Evolutionary conservation across 1,140 invertebrate species (phyloP).

Genomic region (Drosophila burlai): DNA sequence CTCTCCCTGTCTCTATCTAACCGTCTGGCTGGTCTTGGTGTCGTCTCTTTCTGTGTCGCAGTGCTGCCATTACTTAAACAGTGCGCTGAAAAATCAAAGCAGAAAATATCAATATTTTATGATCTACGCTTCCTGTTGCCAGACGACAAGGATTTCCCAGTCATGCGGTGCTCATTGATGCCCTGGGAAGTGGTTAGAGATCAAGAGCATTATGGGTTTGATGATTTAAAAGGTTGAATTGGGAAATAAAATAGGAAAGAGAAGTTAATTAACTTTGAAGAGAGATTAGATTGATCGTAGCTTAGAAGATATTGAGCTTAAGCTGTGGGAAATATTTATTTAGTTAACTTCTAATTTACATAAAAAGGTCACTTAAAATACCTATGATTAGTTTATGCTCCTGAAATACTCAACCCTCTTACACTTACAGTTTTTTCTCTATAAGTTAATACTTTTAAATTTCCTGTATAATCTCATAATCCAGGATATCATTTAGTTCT

Average conservation of each 20-base stretch:
- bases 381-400: background rate
- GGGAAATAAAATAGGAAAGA: background rate
- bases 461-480: background rate
- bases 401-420: background rate
- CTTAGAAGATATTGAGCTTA: background rate
- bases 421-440: too few species aligned
- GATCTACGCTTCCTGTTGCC: constrained; percentile 76
- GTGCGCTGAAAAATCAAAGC: constrained; percentile 77
- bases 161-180: constrained; percentile 29
- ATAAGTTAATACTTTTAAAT: too few species aligned
- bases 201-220: constrained; percentile 1
- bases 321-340: background rate
- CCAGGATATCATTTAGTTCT: constrained; percentile 7
- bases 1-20: constrained; percentile 18
- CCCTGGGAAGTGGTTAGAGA: constrained; percentile 2
- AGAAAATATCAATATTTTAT: constrained; percentile 83
- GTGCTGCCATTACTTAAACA: constrained; percentile 76
- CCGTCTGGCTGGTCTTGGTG: constrained; percentile 31
- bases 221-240: background rate
- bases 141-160: constrained; percentile 53
- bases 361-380: background rate
- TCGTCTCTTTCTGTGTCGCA: constrained; percentile 24
- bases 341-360: background rate
- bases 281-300: background rate
- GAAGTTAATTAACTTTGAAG: too few species aligned